Conservation (phyloP, 2,888 invertebrate species). For the Rhopalosiphum nymphaeae region DNA sequence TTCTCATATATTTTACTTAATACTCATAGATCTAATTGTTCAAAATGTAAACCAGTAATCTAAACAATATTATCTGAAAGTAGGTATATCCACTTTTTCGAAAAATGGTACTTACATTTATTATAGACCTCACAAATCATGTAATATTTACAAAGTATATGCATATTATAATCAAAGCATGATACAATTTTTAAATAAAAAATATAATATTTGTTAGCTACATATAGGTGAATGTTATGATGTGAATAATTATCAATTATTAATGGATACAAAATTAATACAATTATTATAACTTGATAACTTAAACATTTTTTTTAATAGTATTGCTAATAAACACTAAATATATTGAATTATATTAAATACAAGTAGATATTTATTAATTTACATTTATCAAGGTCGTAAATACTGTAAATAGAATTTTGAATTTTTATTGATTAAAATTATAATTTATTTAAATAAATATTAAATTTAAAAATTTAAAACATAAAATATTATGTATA, state of each 20-base stretch:
- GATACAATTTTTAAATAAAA: neutral
- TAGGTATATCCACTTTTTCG: neutral
- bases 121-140: neutral
- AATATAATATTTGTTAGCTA: neutral
- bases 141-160: neutral
- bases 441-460: neutral
- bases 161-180: neutral
- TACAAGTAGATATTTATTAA: neutral
- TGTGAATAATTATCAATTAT: neutral
- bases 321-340: neutral
- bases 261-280: neutral
- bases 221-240: neutral
- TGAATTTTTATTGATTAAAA: neutral
- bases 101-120: neutral
- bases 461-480: neutral
- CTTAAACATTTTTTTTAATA: neutral
- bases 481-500: neutral
- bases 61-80: neutral
- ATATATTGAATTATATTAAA: neutral
- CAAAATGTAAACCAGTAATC: neutral
- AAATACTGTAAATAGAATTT: neutral
- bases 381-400: neutral
- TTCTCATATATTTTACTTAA: neutral
- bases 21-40: neutral
- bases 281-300: neutral